Conservation (phyloP, 2,113 vertebrate genomes). For the Myrmecobius fasciatus region DNA sequence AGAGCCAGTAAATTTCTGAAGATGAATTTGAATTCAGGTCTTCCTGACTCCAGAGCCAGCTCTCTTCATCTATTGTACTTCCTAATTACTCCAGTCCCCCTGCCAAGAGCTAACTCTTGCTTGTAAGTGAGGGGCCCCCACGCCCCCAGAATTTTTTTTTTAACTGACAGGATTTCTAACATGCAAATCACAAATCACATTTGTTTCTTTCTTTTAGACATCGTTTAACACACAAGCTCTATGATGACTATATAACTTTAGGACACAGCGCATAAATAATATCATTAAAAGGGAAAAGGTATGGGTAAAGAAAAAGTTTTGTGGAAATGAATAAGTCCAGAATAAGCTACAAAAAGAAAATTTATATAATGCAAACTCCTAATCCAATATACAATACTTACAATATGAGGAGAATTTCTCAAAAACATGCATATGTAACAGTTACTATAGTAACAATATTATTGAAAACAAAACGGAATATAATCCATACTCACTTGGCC, state of each 20-base stretch:
- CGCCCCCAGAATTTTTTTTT: not conserved
- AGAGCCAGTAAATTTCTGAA: too few species aligned
- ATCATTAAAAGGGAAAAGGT: conserved; percentile 15
- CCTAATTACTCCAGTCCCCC: too few species aligned
- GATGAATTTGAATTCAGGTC: too few species aligned
- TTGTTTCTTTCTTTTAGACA: conserved; percentile 48
- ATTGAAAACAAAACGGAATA: conserved; percentile 89
- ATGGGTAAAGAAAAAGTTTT: not conserved
- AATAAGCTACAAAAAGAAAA: conserved; percentile 25
- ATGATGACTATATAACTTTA: not conserved
- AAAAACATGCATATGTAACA: conserved; percentile 74
- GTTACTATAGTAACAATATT: conserved; percentile 89
- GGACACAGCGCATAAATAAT: conserved; percentile 13
- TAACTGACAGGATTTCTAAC: conserved; percentile 39
- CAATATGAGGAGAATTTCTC: conserved; percentile 64
- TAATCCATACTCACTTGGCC: conserved; percentile 83
- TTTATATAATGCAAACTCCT: conserved; percentile 33
- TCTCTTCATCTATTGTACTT: too few species aligned
- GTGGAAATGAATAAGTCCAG: conserved; percentile 39
- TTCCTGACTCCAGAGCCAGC: too few species aligned
- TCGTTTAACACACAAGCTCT: conserved; percentile 23
- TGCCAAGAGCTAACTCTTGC: not conserved
- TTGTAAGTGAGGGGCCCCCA: not conserved
- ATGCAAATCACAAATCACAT: not conserved
- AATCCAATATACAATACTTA: conserved; percentile 56